Evolutionary conservation across 2,797 vertebrate genomes (phyloP), one percentile per base, ranked within the genome.

Genomic region (Ptychobarbus kaznakovi): DNA sequence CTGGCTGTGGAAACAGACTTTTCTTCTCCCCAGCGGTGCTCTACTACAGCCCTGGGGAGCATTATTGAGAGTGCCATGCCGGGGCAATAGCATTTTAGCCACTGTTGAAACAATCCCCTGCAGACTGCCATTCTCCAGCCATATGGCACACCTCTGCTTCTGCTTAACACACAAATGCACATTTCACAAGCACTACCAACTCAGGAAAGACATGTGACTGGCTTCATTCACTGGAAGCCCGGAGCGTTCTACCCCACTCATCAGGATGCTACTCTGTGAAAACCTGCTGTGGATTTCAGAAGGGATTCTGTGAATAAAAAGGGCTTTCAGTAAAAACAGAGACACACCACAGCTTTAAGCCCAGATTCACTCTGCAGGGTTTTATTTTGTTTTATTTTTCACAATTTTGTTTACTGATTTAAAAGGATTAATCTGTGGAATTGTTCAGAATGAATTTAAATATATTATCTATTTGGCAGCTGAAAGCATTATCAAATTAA

Each of bases 91-190:
- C 32, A 44, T 69, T 86, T 69, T 46, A 86, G 78, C 69, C 80
- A 40, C 85, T 89, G 90, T 87, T 90, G 86, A 90, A 93, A 90
- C 80, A 93, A 91, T 90, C 89, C 91, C 91, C 91, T 89, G 85
- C 89, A 88, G 93, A 93, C 87, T 85, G 40, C 89, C 86, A 91
- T 92, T 93, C 90, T 91, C 70, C 88, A 84, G 85, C 92, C 94
- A 94, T 93, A 95, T 93, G 93, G 91, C 86, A 86, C 88, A 91
- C 89, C 92, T 92, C 91, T 92, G 87, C 87, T 90, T 82, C 78
- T 89, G 5, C 69, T 85, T 88, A 87, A 86, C 80, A 79, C 70
- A 72, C 83, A 72, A 79, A 46, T 58, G 51, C 25, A 56, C 81
- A 72, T 49, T 12, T 79, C 49, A 53, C 49, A 56, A 77, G 28